Evolutionary conservation across 2,888 invertebrate genomes (phyloP).

Genomic region (Drosophila emarginata): DNA sequence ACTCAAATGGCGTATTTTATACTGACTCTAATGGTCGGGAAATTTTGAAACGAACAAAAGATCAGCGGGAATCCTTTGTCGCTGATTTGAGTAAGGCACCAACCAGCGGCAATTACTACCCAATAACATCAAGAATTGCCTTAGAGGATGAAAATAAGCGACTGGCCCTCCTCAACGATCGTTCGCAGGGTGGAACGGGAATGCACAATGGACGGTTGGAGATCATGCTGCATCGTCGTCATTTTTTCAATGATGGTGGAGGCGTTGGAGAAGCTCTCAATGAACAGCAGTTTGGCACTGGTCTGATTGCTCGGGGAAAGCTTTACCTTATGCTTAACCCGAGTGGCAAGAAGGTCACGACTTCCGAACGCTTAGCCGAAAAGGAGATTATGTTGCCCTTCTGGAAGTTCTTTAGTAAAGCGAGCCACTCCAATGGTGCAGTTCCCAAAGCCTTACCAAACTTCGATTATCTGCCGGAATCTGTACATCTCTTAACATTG

Average conservation of each 20-base stretch:
- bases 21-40: constrained; percentile 98
- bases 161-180: constrained; percentile 86
- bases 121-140: constrained; percentile 91
- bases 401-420: constrained; percentile 84
- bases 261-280: constrained; percentile 95
- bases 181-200: constrained; percentile 91
- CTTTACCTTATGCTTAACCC: constrained; percentile 84
- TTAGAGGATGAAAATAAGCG: constrained; percentile 84
- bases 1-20: constrained; percentile 88
- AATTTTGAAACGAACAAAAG: constrained; percentile 86
- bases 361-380: constrained; percentile 83
- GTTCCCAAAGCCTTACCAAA: constrained; percentile 79
- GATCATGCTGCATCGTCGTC: constrained; percentile 91
- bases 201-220: constrained; percentile 89
- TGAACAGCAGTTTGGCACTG: constrained; percentile 88
- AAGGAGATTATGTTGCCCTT: constrained; percentile 85
- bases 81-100: constrained; percentile 86
- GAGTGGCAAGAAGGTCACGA: constrained; percentile 31
- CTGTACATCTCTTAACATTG: constrained; percentile 89
- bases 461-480: constrained; percentile 84
- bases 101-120: constrained; percentile 95
- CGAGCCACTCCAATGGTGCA: constrained; percentile 71
- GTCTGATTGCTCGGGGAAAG: constrained; percentile 87
- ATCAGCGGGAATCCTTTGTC: constrained; percentile 90
- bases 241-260: constrained; percentile 93